Conservation (phyloP, 1,140 invertebrate species). For the Caerostris darwini region DNA sequence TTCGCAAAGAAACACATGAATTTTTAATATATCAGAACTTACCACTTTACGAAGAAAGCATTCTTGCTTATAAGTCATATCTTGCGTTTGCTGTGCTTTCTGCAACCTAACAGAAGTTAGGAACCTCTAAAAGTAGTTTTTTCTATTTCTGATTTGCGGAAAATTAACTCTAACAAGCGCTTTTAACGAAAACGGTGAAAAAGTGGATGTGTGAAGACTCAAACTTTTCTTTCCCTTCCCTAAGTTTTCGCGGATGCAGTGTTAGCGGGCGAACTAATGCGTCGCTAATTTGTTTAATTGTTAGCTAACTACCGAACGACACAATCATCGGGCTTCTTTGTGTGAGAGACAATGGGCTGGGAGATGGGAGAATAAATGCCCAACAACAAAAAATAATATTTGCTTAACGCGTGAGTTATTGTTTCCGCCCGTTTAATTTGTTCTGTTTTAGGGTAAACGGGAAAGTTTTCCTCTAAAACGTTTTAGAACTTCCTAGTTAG, state of each 20-base stretch:
- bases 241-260: neutral
- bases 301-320: constrained; percentile 11
- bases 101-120: too few species aligned
- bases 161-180: neutral
- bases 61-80: too few species aligned
- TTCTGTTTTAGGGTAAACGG: neutral
- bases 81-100: too few species aligned
- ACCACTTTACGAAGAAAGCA: too few species aligned
- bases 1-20: too few species aligned
- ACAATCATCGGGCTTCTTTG: neutral
- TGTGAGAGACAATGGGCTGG: neutral
- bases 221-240: neutral
- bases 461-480: neutral
- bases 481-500: neutral
- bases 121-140: neutral
- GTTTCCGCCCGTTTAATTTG: neutral
- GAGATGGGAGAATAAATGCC: too few species aligned
- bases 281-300: constrained; percentile 37
- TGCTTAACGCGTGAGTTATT: neutral
- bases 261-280: neutral
- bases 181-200: neutral
- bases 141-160: neutral
- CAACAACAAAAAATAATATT: neutral
- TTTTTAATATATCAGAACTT: too few species aligned
- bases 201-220: neutral